Conservation (phyloP, 2,113 vertebrate species). For the Microtus oregoni region DNA sequence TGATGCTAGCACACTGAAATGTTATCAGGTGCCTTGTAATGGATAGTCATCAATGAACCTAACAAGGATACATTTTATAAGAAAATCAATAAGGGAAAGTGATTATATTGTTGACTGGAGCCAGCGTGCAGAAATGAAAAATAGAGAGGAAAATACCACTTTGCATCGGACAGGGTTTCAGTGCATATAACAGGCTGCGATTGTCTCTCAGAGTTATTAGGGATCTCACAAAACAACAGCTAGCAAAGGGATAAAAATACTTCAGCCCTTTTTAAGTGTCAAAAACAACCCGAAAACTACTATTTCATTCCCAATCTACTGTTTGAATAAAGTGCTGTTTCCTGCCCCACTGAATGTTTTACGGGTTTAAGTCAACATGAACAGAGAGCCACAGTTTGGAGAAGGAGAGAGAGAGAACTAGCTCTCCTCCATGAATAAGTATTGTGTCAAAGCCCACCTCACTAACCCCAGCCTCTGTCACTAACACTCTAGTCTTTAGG, state of each 20-base stretch:
- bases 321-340: constrained; percentile 79
- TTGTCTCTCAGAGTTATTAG: constrained; percentile 77
- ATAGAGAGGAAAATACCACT: constrained; percentile 79
- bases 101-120: constrained; percentile 79
- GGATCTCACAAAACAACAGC: constrained; percentile 69
- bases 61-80: constrained; percentile 80
- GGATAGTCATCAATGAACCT: constrained; percentile 81
- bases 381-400: not conserved
- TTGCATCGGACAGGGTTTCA: constrained; percentile 65
- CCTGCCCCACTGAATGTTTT: constrained; percentile 67
- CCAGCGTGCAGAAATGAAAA: constrained; percentile 80
- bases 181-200: constrained; percentile 41
- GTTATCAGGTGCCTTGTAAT: constrained; percentile 76
- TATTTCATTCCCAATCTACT: constrained; percentile 70
- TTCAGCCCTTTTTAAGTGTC: constrained; percentile 73
- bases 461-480: not conserved
- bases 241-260: constrained; percentile 74
- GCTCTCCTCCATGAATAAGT: too few relatives aligned
- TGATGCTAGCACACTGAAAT: constrained; percentile 65
- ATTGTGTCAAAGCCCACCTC: not conserved
- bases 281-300: constrained; percentile 79
- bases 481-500: not conserved
- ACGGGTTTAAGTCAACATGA: constrained; percentile 54
- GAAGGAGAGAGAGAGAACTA: too few relatives aligned
- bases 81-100: constrained; percentile 81